Base-by-base conservation (phyloP, 53 echinoderm and acorn worm genomes). In the Luidia sarsii region DNA sequence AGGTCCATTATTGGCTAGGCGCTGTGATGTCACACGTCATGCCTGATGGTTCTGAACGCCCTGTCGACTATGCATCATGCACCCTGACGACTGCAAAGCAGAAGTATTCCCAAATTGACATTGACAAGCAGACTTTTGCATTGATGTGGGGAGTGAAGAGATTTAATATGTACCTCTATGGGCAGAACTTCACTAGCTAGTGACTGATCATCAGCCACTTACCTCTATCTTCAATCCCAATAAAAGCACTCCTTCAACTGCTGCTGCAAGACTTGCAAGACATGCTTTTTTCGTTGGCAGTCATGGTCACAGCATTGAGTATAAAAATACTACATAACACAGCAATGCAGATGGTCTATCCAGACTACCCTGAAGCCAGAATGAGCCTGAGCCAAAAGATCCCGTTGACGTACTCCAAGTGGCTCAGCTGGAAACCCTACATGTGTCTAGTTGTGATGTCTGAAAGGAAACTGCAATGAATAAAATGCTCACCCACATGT, bases 11-110 rank as follows among this genome's bases (percentile, higher is more conserved):
- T 34, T 82, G 75, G 24, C 34, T 89, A 37, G 89, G 89, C 1
- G 79, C 80, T 1, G 84, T 89, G 6, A 62, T 84, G 34, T 75
- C 77, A 9, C 83, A 89, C 29, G 66, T 68, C 4, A 64, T 84
- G 79, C 70, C 79, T 27, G 70, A 84, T 57, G 65, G 68, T 13
- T 48, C 52, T 24, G 89, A 89, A 35, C 48, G 80, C 27, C 85
- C 81, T 7, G 70, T 86, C 30, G 71, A 85, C 23, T 90, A 64
- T 50, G 90, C 90, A 34, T 90, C 90, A 51, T 7, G 82, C 24
- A 68, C 82, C 6, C 48, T 82, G 43, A 88, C 27, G n/a, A 36
- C 57, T 33, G 81, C 87, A 33, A 64, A 87, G 67, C 39, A 16
- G 23, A 87, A 80, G 3, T 81, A 87, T n/a, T 64, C 88, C 28